Evolutionary conservation across 1,140 invertebrate species (phyloP).

Genomic region (Teleopsis dalmanni): DNA sequence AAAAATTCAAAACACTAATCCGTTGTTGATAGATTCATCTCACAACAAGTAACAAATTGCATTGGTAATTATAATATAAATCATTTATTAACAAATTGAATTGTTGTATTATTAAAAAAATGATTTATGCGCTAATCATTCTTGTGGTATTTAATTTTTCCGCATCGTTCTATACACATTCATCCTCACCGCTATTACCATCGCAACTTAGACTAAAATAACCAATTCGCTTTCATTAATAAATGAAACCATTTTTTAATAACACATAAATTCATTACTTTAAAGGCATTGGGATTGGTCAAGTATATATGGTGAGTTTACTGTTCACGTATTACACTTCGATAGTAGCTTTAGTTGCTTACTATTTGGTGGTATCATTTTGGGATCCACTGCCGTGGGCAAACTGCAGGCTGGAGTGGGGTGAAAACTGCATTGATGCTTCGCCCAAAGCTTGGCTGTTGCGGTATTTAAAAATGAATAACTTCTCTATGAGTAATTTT

Average conservation of each 20-base stretch:
- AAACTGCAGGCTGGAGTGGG: constrained; percentile 55
- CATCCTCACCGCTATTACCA: background rate
- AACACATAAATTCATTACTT: background rate
- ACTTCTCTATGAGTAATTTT: constrained; percentile 7
- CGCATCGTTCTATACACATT: no score
- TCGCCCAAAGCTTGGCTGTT: constrained; percentile 4
- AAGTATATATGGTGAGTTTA: constrained; percentile 62
- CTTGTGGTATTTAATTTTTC: no score
- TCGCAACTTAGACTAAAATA: background rate
- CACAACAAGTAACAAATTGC: no score
- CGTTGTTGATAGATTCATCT: no score
- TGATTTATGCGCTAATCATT: no score
- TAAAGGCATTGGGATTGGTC: constrained; percentile 67
- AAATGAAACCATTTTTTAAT: background rate
- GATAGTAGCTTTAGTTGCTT: constrained; percentile 66
- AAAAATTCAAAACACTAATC: no score
- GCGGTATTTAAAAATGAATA: background rate
- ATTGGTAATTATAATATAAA: no score
- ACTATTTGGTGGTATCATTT: constrained; percentile 59
- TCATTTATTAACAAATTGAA: no score
- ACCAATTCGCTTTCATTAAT: background rate
- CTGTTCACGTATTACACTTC: constrained; percentile 62
- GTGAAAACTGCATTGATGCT: constrained; percentile 29
- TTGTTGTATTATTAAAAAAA: no score
- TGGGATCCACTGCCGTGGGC: constrained; percentile 55